Evolutionary conservation across 2,113 vertebrate genomes (phyloP).

Genomic region (Prunella fulvescens): DNA sequence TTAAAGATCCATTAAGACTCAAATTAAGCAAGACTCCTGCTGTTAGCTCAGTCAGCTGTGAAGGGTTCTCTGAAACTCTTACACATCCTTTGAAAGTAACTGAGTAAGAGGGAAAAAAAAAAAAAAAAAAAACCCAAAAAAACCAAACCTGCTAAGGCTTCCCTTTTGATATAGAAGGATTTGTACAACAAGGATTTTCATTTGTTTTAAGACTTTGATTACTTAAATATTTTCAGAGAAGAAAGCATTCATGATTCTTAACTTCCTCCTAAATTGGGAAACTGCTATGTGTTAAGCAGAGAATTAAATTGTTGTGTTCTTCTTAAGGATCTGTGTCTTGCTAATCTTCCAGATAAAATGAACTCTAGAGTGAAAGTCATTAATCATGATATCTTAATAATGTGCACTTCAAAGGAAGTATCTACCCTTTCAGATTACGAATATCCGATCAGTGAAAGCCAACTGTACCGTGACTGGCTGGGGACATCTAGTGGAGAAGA

Average conservation of each 20-base stretch:
- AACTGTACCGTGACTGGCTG: conserved; percentile 41
- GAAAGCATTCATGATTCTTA: conserved; percentile 47
- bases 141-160: not conserved
- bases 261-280: conserved; percentile 56
- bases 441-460: not conserved
- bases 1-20: conserved; percentile 62
- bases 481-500: conserved; percentile 79
- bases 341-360: conserved; percentile 62
- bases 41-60: conserved; percentile 53
- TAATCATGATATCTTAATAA: conserved; percentile 55
- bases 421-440: not conserved
- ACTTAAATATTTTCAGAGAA: conserved; percentile 58
- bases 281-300: conserved; percentile 1
- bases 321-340: conserved; percentile 43
- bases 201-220: conserved; percentile 66
- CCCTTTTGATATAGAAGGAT: conserved; percentile 45
- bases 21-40: conserved; percentile 69
- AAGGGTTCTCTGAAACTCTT: conserved; percentile 53
- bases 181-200: conserved; percentile 51
- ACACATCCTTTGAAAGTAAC: conserved; percentile 57
- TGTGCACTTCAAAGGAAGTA: conserved; percentile 49
- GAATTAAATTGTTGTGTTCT: conserved; percentile 54
- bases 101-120: not conserved
- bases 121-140: too few species aligned
- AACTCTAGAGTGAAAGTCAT: conserved; percentile 48